Conservation (phyloP, 2,797 vertebrate genomes). For the Xenopus petersii region DNA sequence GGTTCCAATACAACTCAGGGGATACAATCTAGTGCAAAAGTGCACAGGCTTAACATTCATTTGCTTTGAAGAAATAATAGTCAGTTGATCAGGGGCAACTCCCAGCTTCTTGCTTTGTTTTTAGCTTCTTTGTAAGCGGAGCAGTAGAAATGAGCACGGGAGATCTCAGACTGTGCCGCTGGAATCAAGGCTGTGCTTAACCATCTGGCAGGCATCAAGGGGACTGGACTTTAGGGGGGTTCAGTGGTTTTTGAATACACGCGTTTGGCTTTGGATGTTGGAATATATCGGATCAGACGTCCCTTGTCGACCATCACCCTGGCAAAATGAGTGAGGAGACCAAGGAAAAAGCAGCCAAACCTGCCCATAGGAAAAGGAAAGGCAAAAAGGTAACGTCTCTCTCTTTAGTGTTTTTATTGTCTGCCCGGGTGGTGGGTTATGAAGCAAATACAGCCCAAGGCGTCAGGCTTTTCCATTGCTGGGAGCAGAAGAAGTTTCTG, state of each 20-base stretch:
- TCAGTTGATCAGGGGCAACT: conserved; percentile 56
- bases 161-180: conserved; percentile 54
- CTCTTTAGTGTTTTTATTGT: conserved; percentile 49
- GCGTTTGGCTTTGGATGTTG: conserved; percentile 78
- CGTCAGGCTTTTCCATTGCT: not conserved
- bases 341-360: conserved; percentile 89
- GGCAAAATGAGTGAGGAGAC: conserved; percentile 93
- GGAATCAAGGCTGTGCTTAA: conserved; percentile 61
- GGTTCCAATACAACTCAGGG: conserved; percentile 53
- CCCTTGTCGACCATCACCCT: conserved; percentile 67
- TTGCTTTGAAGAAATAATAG: conserved; percentile 58
- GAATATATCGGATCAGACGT: conserved; percentile 81
- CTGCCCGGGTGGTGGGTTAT: conserved; percentile 49
- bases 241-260: conserved; percentile 67
- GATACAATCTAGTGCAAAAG: conserved; percentile 52
- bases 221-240: conserved; percentile 71
- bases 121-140: conserved; percentile 44
- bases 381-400: conserved; percentile 87
- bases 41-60: conserved; percentile 59
- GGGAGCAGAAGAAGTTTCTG: conserved; percentile 51
- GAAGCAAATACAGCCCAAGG: not conserved
- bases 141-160: conserved; percentile 51
- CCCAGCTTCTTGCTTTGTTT: conserved; percentile 48
- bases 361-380: conserved; percentile 93
- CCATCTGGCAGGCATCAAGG: conserved; percentile 67